These are phyloP conservation scores for Cremastinae sp. DNA, from an alignment of 2,888 invertebrate genomes.

Conservation along the genomic window DNA sequence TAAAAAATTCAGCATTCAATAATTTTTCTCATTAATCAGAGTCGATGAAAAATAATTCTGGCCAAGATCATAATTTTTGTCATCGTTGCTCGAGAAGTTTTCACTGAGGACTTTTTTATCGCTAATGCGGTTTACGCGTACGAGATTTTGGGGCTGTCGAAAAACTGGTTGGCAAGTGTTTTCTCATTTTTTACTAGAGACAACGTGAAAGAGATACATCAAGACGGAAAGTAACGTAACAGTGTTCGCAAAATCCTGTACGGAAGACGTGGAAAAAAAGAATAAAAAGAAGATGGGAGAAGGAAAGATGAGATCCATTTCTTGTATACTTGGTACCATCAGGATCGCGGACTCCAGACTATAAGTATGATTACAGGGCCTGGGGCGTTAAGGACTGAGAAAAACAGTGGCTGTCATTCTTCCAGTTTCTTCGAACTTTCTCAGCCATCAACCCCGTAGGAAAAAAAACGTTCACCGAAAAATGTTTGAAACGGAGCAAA, in stretches of 20 bases:
- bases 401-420: conserved; percentile 57
- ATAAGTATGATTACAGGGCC: conserved; percentile 57
- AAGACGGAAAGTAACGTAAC: conserved; percentile 7
- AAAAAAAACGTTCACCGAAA: not conserved
- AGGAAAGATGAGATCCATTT: conserved; percentile 27
- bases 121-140: not conserved
- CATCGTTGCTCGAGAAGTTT: no score
- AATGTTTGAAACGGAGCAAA: not conserved
- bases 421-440: conserved; percentile 10
- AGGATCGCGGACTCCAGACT: conserved; percentile 31
- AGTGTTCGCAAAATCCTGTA: conserved; percentile 12
- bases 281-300: conserved; percentile 34
- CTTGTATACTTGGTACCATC: conserved; percentile 14
- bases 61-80: no score
- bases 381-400: conserved; percentile 42
- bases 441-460: not conserved
- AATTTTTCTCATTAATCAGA: no score
- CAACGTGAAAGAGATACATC: conserved; percentile 19
- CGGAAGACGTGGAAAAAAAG: conserved; percentile 37
- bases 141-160: conserved; percentile 11
- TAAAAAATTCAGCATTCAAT: no score
- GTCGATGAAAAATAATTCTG: no score
- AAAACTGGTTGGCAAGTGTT: conserved; percentile 39
- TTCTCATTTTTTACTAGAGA: conserved; percentile 34
- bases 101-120: no score